phyloP scores from a whole-genome alignment of 2,113 vertebrate species.

The Python bivittatus region DNA sequence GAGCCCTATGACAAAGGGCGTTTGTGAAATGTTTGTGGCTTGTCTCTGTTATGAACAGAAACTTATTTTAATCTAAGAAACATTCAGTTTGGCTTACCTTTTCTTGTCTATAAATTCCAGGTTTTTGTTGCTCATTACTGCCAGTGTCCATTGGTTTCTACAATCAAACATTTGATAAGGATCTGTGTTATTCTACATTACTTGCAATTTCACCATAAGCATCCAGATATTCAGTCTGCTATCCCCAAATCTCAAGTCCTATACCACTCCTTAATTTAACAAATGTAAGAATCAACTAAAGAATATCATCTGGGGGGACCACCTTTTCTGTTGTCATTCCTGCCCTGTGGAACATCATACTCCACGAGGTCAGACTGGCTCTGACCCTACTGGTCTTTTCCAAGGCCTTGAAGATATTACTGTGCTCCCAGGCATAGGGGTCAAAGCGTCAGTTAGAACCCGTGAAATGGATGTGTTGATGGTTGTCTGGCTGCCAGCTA shows the following conservation, averaged over 20 bases:
- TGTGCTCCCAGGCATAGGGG: background rate
- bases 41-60: background rate
- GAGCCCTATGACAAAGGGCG: background rate
- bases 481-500: background rate
- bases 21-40: background rate
- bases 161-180: background rate
- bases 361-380: background rate
- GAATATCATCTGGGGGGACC: background rate
- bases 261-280: background rate
- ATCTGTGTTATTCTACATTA: background rate
- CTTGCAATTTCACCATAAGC: background rate
- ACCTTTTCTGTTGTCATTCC: no score
- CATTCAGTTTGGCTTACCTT: conserved; percentile 16
- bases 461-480: background rate
- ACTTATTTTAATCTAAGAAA: background rate
- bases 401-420: background rate
- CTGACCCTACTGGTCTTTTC: background rate
- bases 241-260: background rate
- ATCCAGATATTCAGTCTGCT: no score
- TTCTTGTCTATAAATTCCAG: conserved; percentile 17
- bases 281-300: background rate
- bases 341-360: background rate
- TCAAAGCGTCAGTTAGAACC: background rate
- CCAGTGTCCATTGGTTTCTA: conserved; percentile 10
- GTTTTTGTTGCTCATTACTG: background rate